These are phyloP conservation scores for Drosophila anomelani DNA, from an alignment of 2,888 invertebrate genomes.

Conservation along the genomic window DNA sequence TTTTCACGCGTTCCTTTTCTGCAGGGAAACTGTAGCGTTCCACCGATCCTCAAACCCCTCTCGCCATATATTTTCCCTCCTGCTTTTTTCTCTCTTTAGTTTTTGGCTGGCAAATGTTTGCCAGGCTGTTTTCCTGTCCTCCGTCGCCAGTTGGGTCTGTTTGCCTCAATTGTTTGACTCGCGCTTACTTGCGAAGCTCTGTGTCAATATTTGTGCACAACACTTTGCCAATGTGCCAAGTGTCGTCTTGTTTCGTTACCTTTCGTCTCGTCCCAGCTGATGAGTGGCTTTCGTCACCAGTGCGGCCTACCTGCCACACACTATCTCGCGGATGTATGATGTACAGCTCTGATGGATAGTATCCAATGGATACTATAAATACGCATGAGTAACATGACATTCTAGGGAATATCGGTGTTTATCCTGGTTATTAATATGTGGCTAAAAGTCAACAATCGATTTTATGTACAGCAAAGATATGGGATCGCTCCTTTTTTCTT, in stretches of 20 bases:
- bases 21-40: slow-evolving; percentile 60
- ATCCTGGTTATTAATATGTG: slow-evolving; percentile 24
- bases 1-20: slow-evolving; percentile 64
- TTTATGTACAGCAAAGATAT: slow-evolving; percentile 12
- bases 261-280: slow-evolving; percentile 22
- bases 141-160: slow-evolving; percentile 47
- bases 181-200: slow-evolving; percentile 81
- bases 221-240: slow-evolving; percentile 81
- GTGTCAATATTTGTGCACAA: slow-evolving; percentile 76
- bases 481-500: not conserved
- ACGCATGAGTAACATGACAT: slow-evolving; percentile 33
- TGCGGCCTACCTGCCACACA: not conserved
- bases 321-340: not conserved
- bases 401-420: slow-evolving; percentile 23
- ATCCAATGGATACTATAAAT: slow-evolving; percentile 12
- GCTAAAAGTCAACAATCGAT: slow-evolving; percentile 8
- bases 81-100: slow-evolving; percentile 17
- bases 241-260: slow-evolving; percentile 49
- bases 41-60: slow-evolving; percentile 20
- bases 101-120: slow-evolving; percentile 56
- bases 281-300: slow-evolving; percentile 30
- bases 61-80: not conserved
- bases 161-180: slow-evolving; percentile 78
- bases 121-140: slow-evolving; percentile 49
- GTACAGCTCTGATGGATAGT: slow-evolving; percentile 1